These are phyloP conservation scores for Drosophila guanche DNA, from an alignment of 1,140 invertebrate genomes.

Conservation along the genomic window DNA sequence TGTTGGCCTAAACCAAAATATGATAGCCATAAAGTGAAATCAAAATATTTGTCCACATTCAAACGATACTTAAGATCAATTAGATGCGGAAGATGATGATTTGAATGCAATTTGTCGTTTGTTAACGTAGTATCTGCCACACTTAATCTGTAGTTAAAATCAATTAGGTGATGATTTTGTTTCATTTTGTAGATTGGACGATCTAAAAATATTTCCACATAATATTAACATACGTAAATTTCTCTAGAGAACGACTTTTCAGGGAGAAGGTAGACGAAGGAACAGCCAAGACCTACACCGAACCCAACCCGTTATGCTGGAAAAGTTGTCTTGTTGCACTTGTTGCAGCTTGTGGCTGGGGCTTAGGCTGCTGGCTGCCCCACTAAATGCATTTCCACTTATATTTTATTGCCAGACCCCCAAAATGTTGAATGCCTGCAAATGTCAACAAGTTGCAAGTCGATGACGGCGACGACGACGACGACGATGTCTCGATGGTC, in stretches of 20 bases:
- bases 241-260: neutral
- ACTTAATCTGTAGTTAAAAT: too few species aligned
- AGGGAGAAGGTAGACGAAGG: constrained; percentile 1
- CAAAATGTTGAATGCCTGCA: constrained; percentile 53
- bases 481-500: constrained; percentile 31
- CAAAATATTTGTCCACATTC: too few species aligned
- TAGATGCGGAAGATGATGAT: too few species aligned
- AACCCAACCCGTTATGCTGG: constrained; percentile 46
- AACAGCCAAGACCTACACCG: constrained; percentile 15
- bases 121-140: too few species aligned
- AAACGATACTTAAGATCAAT: too few species aligned
- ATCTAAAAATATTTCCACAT: too few species aligned
- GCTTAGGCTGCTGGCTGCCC: constrained; percentile 39
- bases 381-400: constrained; percentile 74
- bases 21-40: too few species aligned
- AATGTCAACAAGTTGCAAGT: constrained; percentile 74
- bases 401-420: constrained; percentile 65
- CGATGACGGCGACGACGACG: constrained; percentile 4
- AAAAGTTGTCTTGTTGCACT: constrained; percentile 59
- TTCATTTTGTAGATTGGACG: too few species aligned
- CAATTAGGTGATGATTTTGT: too few species aligned
- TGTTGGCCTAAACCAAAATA: too few species aligned
- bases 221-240: too few species aligned
- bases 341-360: constrained; percentile 44
- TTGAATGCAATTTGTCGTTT: too few species aligned